Base-by-base conservation (phyloP, 2,888 invertebrate genomes). In the Erynnis tages region DNA sequence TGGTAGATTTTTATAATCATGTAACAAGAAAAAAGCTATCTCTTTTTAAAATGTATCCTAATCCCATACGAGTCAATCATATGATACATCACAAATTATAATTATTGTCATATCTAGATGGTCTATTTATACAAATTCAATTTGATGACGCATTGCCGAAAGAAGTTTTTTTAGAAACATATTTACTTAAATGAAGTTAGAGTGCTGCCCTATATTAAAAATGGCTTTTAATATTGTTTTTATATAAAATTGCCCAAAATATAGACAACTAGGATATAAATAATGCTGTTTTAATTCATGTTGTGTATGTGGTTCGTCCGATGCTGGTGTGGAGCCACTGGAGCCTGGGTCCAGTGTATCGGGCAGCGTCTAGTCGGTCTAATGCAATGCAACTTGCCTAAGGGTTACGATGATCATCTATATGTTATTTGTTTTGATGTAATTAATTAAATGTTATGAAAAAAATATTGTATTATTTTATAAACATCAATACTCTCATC, bases 351-450 rank as follows among this genome's bases (percentile, higher is more conserved):
- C 38, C 30, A 38, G 37, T 38, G 8, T 8, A 45, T 67, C 61
- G 69, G 67, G 69, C 66, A 69, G 73, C 74, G 77, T 85, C 84
- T 85, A 85, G 87, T 89, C 88, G 86, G 83, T 86, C 81, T 78
- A 69, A 71, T 71, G 69, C 75, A 77, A 82, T 83, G 82, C 82
- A 83, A 82, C 81, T 82, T 84, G 84, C 82, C 81, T 81, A 69
- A 69, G 66, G 73, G 73, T 76, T 73, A 71, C 69, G 69, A 76
- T 75, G 73, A 76, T 71, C 71, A 78, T 72, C 63, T 82, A 69
- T 86, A 86, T 87, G 87, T 89, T 88, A 88, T 77, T 86, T 86
- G 86, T 87, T 87, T 89, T 87, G 82, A 87, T 88, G 88, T 88
- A 84, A 83, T 81, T 77, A 71, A 87, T 77, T 82, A 88, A 88